Conservation (phyloP, 2,888 invertebrate species). For the Physocephala rufipes region DNA sequence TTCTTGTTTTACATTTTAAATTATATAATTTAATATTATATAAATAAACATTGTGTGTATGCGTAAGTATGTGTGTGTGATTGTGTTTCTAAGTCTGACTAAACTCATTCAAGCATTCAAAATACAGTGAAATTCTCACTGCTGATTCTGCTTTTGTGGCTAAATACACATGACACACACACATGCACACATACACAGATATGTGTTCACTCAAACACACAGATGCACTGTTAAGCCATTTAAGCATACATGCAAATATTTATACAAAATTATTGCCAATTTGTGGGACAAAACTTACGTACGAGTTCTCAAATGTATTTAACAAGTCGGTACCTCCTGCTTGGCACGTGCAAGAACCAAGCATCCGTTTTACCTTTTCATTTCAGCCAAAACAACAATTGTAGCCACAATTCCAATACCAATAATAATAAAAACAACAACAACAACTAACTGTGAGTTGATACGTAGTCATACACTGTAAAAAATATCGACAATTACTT, state of each 20-base stretch:
- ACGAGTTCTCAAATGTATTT: background rate
- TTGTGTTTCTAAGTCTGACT: too few species aligned
- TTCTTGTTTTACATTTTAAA: background rate
- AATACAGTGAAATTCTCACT: background rate
- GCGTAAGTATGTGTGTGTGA: background rate
- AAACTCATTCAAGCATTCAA: background rate
- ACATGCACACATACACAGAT: background rate
- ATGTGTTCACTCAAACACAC: background rate
- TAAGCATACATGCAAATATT: slow-evolving; percentile 21
- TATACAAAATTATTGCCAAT: slow-evolving; percentile 21
- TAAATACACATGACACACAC: slow-evolving; percentile 6
- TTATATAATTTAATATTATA: background rate
- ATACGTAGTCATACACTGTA: too few species aligned
- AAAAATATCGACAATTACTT: background rate
- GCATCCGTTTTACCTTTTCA: background rate
- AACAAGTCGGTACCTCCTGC: background rate
- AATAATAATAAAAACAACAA: background rate
- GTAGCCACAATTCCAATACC: background rate
- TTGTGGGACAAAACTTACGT: background rate
- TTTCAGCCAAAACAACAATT: background rate
- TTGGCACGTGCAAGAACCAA: background rate
- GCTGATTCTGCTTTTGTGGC: background rate
- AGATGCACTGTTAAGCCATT: background rate
- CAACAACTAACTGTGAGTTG: background rate
- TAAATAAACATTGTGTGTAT: slow-evolving; percentile 3